phyloP scores from a whole-genome alignment of 2,113 vertebrate species.

The Mola mola region DNA sequence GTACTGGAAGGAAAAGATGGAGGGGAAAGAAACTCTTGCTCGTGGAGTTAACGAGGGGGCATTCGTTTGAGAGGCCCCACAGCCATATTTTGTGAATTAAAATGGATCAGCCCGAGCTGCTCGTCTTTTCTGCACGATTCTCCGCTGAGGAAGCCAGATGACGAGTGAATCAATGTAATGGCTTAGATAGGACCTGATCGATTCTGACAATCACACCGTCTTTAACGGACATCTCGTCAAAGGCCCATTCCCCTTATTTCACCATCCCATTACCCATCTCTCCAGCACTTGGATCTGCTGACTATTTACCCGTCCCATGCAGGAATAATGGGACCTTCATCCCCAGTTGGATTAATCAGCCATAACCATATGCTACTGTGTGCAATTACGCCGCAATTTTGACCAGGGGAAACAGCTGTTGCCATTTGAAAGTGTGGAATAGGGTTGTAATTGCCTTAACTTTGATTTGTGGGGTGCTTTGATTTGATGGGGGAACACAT shows the following conservation, averaged over 20 bases:
- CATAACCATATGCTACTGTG: constrained; percentile 81
- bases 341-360: constrained; percentile 81
- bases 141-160: constrained; percentile 37
- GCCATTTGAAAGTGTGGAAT: constrained; percentile 77
- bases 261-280: constrained; percentile 62
- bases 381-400: constrained; percentile 78
- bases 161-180: constrained; percentile 63
- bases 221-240: constrained; percentile 74
- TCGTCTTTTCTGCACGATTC: constrained; percentile 28
- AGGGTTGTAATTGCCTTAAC: constrained; percentile 80
- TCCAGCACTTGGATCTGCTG: constrained; percentile 56
- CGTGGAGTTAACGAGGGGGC: constrained; percentile 18
- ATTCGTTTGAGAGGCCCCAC: constrained; percentile 26
- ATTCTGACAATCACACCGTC: constrained; percentile 69
- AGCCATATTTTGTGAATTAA: constrained; percentile 37
- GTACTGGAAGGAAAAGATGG: constrained; percentile 12
- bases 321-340: constrained; percentile 75
- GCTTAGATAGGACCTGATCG: constrained; percentile 57
- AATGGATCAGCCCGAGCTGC: constrained; percentile 23
- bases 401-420: constrained; percentile 82
- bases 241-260: constrained; percentile 51
- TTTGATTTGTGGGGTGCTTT: constrained; percentile 82
- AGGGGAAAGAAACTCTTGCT: not conserved
- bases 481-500: constrained; percentile 73
- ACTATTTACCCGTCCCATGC: constrained; percentile 69